A percentile compares a stretch with the other conserved stretches of the same genome.
phyloP scores from a whole-genome alignment of 2,888 invertebrate genomes.

The Cylindroiulus punctatus region DNA sequence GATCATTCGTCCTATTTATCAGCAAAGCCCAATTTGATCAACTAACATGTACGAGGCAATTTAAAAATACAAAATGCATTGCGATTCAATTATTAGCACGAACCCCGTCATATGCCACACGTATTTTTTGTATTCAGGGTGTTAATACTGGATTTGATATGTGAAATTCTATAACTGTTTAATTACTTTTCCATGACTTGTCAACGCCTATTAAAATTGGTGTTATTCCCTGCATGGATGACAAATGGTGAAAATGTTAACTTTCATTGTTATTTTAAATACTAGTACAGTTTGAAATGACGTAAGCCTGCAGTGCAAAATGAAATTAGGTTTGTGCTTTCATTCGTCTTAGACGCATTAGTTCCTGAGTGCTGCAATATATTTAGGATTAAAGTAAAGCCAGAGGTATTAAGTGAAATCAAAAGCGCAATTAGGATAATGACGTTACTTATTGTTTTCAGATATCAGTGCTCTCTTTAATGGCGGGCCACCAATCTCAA shows the following conservation, averaged over 20 bases:
- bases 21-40: background rate
- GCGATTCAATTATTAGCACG: too few species aligned
- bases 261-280: too few species aligned
- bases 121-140: too few species aligned
- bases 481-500: background rate
- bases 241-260: too few species aligned
- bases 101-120: too few species aligned
- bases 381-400: background rate
- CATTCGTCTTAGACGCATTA: background rate
- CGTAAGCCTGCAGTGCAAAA: background rate
- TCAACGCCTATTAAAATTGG: too few species aligned
- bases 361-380: background rate
- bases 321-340: background rate
- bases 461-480: background rate
- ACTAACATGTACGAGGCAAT: background rate
- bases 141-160: too few species aligned
- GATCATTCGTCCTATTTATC: background rate
- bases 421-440: conserved; percentile 10
- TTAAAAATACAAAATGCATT: background rate
- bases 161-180: too few species aligned
- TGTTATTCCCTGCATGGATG: too few species aligned
- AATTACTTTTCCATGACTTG: too few species aligned
- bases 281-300: background rate
- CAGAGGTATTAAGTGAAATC: background rate
- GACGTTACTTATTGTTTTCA: background rate